These are phyloP conservation scores for Biston stratarius DNA, from an alignment of 2,888 invertebrate species.

Conservation along the genomic window DNA sequence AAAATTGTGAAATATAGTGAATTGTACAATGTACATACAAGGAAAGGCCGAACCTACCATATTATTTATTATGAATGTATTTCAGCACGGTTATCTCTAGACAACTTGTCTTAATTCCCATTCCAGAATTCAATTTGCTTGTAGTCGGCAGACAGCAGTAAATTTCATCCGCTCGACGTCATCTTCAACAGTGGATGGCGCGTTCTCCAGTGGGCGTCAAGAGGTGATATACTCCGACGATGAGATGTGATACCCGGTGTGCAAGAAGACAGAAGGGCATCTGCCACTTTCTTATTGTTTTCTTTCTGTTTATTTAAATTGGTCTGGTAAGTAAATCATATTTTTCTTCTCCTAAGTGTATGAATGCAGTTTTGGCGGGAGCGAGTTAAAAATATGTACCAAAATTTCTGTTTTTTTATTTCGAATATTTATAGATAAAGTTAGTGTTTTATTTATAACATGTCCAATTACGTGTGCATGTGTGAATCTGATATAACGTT, in stretches of 20 bases:
- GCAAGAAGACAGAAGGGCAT: conserved; percentile 10
- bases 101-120: conserved; percentile 31
- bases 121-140: conserved; percentile 45
- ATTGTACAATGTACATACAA: neutral
- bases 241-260: conserved; percentile 20
- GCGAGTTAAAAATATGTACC: no score
- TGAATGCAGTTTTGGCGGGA: neutral
- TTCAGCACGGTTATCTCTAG: conserved; percentile 20
- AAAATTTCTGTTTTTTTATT: no score
- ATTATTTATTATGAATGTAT: neutral
- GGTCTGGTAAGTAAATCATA: no score
- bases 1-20: neutral
- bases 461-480: no score
- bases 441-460: no score
- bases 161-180: conserved; percentile 40
- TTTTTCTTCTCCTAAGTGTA: no score
- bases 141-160: conserved; percentile 34
- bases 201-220: conserved; percentile 33
- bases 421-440: no score
- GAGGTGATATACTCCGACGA: conserved; percentile 35
- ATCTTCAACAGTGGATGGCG: conserved; percentile 38
- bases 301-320: neutral
- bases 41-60: neutral
- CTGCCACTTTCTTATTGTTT: neutral
- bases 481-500: no score